Evolutionary conservation across 2,888 invertebrate species (phyloP).

Genomic region (Loripinus fragilis): DNA sequence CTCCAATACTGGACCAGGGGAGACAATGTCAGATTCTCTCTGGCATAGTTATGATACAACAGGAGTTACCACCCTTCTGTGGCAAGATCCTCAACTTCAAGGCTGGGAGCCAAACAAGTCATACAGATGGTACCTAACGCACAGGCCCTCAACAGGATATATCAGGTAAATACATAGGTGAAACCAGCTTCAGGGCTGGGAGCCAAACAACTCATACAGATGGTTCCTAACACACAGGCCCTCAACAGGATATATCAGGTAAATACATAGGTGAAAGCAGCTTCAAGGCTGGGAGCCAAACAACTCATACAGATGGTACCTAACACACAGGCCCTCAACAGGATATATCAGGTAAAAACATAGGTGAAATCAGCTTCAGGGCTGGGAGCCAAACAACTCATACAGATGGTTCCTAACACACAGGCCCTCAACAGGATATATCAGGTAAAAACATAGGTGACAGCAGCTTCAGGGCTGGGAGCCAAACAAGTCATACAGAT

Average conservation of each 20-base stretch:
- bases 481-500: no score
- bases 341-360: slow-evolving; percentile 69
- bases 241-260: slow-evolving; percentile 66
- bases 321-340: slow-evolving; percentile 65
- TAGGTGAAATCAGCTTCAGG: slow-evolving; percentile 54
- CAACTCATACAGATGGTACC: slow-evolving; percentile 69
- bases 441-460: no score
- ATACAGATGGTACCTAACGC: slow-evolving; percentile 70
- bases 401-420: slow-evolving; percentile 71
- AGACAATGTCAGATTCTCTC: slow-evolving; percentile 60
- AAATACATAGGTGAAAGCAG: no score
- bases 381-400: slow-evolving; percentile 67
- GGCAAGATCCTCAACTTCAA: slow-evolving; percentile 69
- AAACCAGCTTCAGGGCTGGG: slow-evolving; percentile 65
- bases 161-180: no score
- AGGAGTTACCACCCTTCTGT: slow-evolving; percentile 56
- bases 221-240: slow-evolving; percentile 70
- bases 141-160: slow-evolving; percentile 64
- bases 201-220: slow-evolving; percentile 67
- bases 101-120: slow-evolving; percentile 69
- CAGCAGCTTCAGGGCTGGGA: no score
- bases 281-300: slow-evolving; percentile 68
- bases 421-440: slow-evolving; percentile 62
- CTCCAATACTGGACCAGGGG: slow-evolving; percentile 57
- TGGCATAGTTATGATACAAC: slow-evolving; percentile 64